Base-by-base conservation (phyloP, 1,140 invertebrate genomes). In the Rhyzopertha dominica region DNA sequence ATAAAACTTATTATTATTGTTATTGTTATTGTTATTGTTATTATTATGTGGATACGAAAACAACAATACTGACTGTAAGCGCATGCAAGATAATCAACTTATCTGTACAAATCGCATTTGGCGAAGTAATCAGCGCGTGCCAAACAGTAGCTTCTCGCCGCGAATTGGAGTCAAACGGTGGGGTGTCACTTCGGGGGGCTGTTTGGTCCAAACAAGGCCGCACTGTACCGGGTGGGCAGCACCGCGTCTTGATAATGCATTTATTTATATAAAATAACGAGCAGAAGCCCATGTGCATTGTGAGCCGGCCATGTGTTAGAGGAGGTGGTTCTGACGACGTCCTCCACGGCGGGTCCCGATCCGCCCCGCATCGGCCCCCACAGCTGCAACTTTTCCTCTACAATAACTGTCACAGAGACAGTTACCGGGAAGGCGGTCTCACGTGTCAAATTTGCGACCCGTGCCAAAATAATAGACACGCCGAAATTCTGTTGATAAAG, bases 131-230 rank as follows among this genome's bases (percentile, higher is more conserved):
- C n/a, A n/a, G n/a, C n/a, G n/a, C n/a, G n/a, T n/a, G n/a, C n/a
- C n/a, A n/a, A n/a, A n/a, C n/a, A n/a, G n/a, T n/a, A n/a, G n/a
- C n/a, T n/a, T n/a, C n/a, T n/a, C n/a, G n/a, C n/a, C n/a, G n/a
- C n/a, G n/a, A n/a, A n/a, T n/a, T n/a, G n/a, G n/a, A n/a, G n/a
- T n/a, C n/a, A n/a, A n/a, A n/a, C n/a, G n/a, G n/a, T n/a, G n/a
- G n/a, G n/a, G n/a, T n/a, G n/a, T n/a, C n/a, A n/a, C n/a, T n/a
- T 45, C 25, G 38, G 49, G 49, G 43, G 43, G 29, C 38, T 51
- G 49, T 51, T 51, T 51, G 43, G 14, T 30, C 37, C 43, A 51
- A 51, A 51, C 49, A 51, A 32, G 43, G 38, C 26, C 49, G 43
- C 49, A 43, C 46, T 35, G n/a, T 34, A 43, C 14, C 30, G 43